Base-by-base conservation (phyloP, 2,113 vertebrate species). In the Thinocorus orbignyianus region DNA sequence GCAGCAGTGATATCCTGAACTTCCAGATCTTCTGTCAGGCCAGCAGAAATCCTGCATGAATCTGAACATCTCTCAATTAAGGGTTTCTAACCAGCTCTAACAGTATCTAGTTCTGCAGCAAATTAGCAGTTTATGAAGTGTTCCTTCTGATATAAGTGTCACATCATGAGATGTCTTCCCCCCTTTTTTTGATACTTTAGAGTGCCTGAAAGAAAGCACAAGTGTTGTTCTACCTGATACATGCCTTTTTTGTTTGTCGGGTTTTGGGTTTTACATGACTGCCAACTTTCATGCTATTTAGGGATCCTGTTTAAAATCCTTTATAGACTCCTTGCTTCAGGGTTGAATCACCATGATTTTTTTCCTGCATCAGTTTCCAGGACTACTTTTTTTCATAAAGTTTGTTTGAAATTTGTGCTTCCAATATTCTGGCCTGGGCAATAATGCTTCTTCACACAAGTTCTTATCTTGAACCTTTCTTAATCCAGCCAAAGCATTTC, bases 71-170 rank as follows among this genome's bases (percentile, higher is more conserved):
- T 82, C 73, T 52, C 49, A 74, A 42, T 66, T 49, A 46, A 51
- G 23, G 62, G 52, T 86, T 94, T 94, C 86, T 96, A 83, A 81
- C 42, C 69, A 91, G 64, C 51, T 93, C 86, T 90, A 76, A 58
- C 70, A 76, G 68, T 68, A 54, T 83, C 20, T 62, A 55, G 33
- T 25, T 60, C 68, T 64, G n/a, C 48, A 92, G 84, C 22, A 79
- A 41, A 94, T 46, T 3, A 52, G 62, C 49, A 58, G 77, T 64
- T 84, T 64, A 35, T 48, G 39, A 86, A 81, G 55, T 18, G 44
- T 28, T 79, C 26, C 25, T 82, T 35, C 62, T 89, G 70, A 90
- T 17, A 20, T 28, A 65, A 92, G 41, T 33, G 54, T 49, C 37
- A 26, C 31, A 26, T 72, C 57, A 42, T 57, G 41, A 89, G 31